Conservation (phyloP, 1,140 invertebrate species). For the Chelonus insularis region DNA sequence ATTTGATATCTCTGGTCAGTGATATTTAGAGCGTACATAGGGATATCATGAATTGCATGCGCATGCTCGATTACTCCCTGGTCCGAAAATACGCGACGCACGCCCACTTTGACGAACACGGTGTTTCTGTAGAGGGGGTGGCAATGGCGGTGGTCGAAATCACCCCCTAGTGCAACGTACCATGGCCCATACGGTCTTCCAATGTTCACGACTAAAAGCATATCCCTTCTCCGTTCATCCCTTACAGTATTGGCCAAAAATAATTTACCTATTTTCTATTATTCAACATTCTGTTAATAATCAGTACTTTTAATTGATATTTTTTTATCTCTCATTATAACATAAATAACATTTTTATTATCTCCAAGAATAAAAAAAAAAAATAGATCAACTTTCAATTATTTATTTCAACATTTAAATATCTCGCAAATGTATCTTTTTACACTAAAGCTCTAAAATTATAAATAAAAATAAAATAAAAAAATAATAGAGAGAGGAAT, state of each 20-base stretch:
- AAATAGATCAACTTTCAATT: too few species aligned
- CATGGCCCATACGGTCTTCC: conserved; percentile 14
- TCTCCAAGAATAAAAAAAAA: too few species aligned
- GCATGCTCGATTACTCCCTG: conserved; percentile 28
- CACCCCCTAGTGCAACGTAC: conserved; percentile 10
- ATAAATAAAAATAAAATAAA: too few species aligned
- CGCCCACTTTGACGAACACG: conserved; percentile 25
- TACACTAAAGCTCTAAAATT: too few species aligned
- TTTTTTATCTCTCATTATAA: too few species aligned
- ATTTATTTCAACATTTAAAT: too few species aligned
- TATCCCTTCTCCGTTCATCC: background rate
- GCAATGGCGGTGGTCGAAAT: conserved; percentile 22
- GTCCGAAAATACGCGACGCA: conserved; percentile 15
- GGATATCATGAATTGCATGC: conserved; percentile 24
- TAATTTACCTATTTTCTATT: background rate
- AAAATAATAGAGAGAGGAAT: too few species aligned
- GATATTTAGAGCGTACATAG: conserved; percentile 24
- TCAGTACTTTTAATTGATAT: too few species aligned
- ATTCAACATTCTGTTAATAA: too few species aligned
- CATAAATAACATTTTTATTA: too few species aligned
- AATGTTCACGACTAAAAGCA: conserved; percentile 18
- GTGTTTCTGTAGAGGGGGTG: background rate
- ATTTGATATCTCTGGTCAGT: conserved; percentile 30
- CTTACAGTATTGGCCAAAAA: background rate
- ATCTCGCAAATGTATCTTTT: too few species aligned